Evolutionary conservation across 2,888 invertebrate genomes (phyloP).

Genomic region (Drosophila conformis): DNA sequence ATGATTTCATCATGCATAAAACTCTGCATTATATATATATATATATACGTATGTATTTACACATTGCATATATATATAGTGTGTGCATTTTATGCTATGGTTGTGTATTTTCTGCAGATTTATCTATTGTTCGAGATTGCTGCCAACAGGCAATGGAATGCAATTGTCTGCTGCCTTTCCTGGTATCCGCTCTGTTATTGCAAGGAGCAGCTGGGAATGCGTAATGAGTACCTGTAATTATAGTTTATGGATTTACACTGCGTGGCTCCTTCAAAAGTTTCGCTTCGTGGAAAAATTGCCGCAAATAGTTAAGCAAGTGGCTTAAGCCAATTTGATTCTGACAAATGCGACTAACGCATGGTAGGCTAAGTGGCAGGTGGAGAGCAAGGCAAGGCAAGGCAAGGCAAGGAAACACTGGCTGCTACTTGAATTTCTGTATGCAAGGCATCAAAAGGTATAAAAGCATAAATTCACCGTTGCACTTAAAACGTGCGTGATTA

Average conservation of each 20-base stretch:
- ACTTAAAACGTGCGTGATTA: conserved; percentile 51
- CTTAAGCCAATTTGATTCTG: conserved; percentile 75
- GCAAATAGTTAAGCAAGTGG: conserved; percentile 55
- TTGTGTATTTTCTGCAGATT: conserved; percentile 22
- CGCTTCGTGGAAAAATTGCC: conserved; percentile 19
- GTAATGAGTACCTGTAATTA: conserved; percentile 52
- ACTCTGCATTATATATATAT: conserved; percentile 6
- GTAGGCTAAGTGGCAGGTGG: not conserved
- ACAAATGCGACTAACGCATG: conserved; percentile 68
- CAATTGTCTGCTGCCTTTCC: not conserved
- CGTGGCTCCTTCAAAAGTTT: conserved; percentile 52
- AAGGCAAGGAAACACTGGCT: not conserved
- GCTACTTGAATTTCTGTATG: conserved; percentile 23
- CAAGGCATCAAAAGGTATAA: conserved; percentile 20
- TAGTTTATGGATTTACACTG: conserved; percentile 43
- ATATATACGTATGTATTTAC: not conserved
- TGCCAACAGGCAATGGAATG: not conserved
- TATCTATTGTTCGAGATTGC: conserved; percentile 38
- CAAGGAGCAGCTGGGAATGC: conserved; percentile 3
- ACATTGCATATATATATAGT: not conserved
- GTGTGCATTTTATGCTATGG: conserved; percentile 34
- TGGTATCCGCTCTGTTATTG: not conserved
- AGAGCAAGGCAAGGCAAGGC: too few species aligned
- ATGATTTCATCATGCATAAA: conserved; percentile 45
- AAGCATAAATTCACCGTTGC: conserved; percentile 40